Evolutionary conservation across 2,113 vertebrate species (phyloP), one percentile per base, ranked within the genome.

Genomic region (Lamprotornis superbus): DNA sequence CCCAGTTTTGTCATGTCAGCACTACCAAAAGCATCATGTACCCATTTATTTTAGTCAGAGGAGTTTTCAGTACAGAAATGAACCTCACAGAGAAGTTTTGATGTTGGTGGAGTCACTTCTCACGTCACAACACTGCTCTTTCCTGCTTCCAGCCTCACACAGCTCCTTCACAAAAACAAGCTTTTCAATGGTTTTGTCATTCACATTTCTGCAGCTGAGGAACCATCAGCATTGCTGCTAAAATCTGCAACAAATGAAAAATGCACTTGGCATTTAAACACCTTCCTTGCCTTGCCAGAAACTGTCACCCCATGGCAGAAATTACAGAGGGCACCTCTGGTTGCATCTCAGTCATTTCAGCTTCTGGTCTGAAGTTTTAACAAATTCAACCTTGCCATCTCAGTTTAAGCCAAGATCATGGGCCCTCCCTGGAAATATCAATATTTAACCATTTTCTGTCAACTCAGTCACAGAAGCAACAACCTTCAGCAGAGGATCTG

Each of bases 211-310:
- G n/a, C 57, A 68, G 50, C 25, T n/a, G 44, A 60, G 39, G 33
- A 40, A 14, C 63, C 63, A 93, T 52, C 42, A 84, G 56, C 60
- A 49, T 2, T 56, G 35, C 64, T 83, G 55, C 37, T 84, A 44
- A 81, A 92, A 55, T 12, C 22, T 82, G 56, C 53, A 55, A 28
- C 14, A 77, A 42, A 57, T 14, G 23, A 65, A 61, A 83, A 33
- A 14, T 35, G 11, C n/a, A 76, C 8, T 4, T 33, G 47, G 47
- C 55, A 83, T 40, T 67, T 53, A 61, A 74, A 74, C 10, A 5
- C 23, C 39, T 76, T 71, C 61, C 35, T 31, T 75, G 23, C 15
- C 44, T 76, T 83, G 89, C 40, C 89, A 93, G 87, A 53, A 95
- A 53, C 35, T 64, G 37, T 33, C 56, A 82, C 61, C 56, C 60